Percentiles rank a stretch among this genome's conserved stretches.
phyloP scores from a whole-genome alignment of 2,797 vertebrate genomes.

The Rhinophrynus dorsalis region DNA sequence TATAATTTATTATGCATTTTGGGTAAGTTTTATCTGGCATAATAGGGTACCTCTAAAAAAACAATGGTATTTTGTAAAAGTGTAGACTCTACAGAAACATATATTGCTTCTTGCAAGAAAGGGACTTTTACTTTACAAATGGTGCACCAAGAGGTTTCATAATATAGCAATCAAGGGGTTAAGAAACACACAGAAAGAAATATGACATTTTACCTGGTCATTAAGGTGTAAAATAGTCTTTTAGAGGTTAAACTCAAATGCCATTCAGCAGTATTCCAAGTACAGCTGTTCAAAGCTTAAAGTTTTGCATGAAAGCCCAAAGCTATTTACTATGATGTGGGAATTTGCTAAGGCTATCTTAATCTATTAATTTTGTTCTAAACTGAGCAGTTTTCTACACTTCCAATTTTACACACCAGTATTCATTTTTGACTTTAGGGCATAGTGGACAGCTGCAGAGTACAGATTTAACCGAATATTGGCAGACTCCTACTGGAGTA shows the following conservation, averaged over 20 bases:
- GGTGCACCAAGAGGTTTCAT: too few relatives aligned
- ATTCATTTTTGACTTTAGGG: constrained; percentile 62
- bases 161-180: too few relatives aligned
- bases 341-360: constrained; percentile 43
- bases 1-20: too few relatives aligned
- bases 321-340: constrained; percentile 48
- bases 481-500: constrained; percentile 54
- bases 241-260: constrained; percentile 37
- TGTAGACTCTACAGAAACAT: too few relatives aligned
- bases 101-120: too few relatives aligned
- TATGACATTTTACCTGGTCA: too few relatives aligned
- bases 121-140: too few relatives aligned
- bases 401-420: constrained; percentile 61
- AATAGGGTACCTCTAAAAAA: too few relatives aligned
- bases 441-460: constrained; percentile 60
- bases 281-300: constrained; percentile 29
- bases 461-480: constrained; percentile 55
- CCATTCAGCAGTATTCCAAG: constrained; percentile 35
- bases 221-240: too few relatives aligned
- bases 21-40: too few relatives aligned
- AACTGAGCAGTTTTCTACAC: constrained; percentile 56
- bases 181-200: too few relatives aligned
- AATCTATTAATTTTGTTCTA: constrained; percentile 58
- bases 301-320: constrained; percentile 30
- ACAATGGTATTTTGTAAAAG: too few relatives aligned